Evolutionary conservation across 2,797 vertebrate species (phyloP), one percentile per base, ranked within the genome.

Genomic region (Danionella dracula): DNA sequence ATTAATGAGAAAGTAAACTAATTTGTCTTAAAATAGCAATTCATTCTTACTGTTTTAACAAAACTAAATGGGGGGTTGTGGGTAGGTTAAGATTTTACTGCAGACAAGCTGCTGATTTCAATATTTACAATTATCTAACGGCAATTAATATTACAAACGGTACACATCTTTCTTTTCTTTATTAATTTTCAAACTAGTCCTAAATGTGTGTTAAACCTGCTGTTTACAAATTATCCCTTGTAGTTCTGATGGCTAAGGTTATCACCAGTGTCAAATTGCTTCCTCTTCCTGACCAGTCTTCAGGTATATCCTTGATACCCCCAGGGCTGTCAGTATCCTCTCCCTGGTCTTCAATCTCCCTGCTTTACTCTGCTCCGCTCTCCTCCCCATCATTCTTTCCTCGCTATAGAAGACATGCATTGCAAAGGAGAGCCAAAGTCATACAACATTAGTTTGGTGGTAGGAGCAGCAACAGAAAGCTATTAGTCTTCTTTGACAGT

Each of bases 401-500:
- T 85, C 66, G 73, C 79, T 79, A 78, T 81, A 82, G 82, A 78
- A 77, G 81, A 81, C 90, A 87, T 76, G 76, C 84, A 80, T 83
- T 53, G 72, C 79, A 84, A 85, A 90, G 82, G 82, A 86, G 84
- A 87, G 79, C 78, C 82, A 85, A 83, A 90, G 88, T 87, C 86
- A 88, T 85, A 87, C 82, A 80, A 85, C 84, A 85, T 90, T 88
- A 89, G 85, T 86, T 89, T 83, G 82, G 84, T 83, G 66, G 82
- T 82, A 83, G 79, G 76, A 80, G 81, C 79, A 78, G 81, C 83
- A 85, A 81, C 81, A 77, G 84, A 88, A 85, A 86, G 83, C 87
- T 86, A 89, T 90, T 91, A 89, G 82, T 92, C 90, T 90, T 89
- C 76, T 78, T 72, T 88, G 89, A 90, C 84, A 87, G 86, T 86